Base-by-base conservation (phyloP, 2,113 vertebrate genomes). In the Melanostigma gelatinosum region DNA sequence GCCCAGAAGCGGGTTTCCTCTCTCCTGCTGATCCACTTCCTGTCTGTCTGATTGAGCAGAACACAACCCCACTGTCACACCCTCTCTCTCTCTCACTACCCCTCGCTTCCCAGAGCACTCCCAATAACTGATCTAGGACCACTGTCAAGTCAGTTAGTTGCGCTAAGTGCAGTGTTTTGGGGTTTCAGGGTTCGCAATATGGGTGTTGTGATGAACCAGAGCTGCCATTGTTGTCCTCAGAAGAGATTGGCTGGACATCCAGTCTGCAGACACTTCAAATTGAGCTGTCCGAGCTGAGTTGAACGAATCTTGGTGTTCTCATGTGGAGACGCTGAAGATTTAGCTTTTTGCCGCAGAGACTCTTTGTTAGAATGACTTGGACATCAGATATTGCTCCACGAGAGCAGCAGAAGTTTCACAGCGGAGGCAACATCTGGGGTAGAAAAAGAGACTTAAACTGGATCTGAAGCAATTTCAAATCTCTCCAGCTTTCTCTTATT, bases 31-130 rank as follows among this genome's bases (percentile, higher is more conserved):
- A 92, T 87, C 86, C 89, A 87, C 89, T 84, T 90, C 89, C 91
- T 90, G 88, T 94, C 92, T 93, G 89, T 94, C 81, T 87, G 89
- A 88, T 87, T 38, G 63, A 92, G 91, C 92, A 92, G 90, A 91
- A 90, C 86, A 67, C 76, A 83, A 80, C 58, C 79, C 83, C 75
- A 40, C 76, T 77, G 55, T 87, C 80, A 82, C 48, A 83, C 72
- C 54, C 73, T 55, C 66, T 74, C 72, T 58, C 52, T 75, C 75
- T 66, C 64, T 68, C 34, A 58, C 58, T 76, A 10, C 71, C n/a
- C 70, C 70, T 80, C 62, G 74, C 78, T 79, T 80, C 83, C 68
- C 82, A 85, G 80, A 90, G 85, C 82, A 63, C 87, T 86, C 79
- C 85, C 10, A 52, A 87, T 85, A 82, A 83, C 88, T 87, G 86